Base-by-base conservation (phyloP, 2,797 vertebrate genomes). In the Argentina silus region DNA sequence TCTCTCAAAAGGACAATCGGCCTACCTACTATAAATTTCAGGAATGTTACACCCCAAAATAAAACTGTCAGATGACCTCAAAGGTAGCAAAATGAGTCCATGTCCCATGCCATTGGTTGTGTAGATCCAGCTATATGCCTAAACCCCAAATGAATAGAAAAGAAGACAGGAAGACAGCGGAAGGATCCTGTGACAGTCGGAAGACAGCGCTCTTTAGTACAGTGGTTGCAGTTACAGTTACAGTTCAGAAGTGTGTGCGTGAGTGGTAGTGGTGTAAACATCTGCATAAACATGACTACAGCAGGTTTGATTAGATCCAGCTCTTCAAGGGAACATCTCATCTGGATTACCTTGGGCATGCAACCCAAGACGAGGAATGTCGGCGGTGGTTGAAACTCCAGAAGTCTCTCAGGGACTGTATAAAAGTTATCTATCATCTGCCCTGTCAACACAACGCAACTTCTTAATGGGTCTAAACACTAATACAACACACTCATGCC, bases 401-500 rank as follows among this genome's bases (percentile, higher is more conserved):
- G 60, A 64, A 3, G 51, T 73, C 70, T 70, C 69, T 36, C 1
- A 14, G 64, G 9, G 71, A 44, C 43, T 47, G 15, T 17, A 44
- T 12, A 47, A 45, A 64, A 17, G 8, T 3, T 51, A 67, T 27
- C 78, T 60, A 48, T 76, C 69, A 67, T 74, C 61, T 11, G 21
- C 56, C 74, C 75, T 47, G 43, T 78, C 73, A 69, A 59, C 77
- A 71, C 68, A 77, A 43, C 56, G 8, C 45, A 15, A 23, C 71
- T 64, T 66, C 62, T 56, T 72, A 81, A 84, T 69, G 67, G 77
- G 60, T 21, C 0, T 42, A 15, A 69, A 55, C 51, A 59, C 55
- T 76, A 67, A 64, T 64, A 64, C 15, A 45, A 80, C 78, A 69
- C 78, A 70, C 72, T 81, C 60, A 27, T 63, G 51, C 62, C 15